Evolutionary conservation across 2,888 invertebrate genomes (phyloP), one percentile per base, ranked within the genome.

Genomic region (Epinotia brunnichana): DNA sequence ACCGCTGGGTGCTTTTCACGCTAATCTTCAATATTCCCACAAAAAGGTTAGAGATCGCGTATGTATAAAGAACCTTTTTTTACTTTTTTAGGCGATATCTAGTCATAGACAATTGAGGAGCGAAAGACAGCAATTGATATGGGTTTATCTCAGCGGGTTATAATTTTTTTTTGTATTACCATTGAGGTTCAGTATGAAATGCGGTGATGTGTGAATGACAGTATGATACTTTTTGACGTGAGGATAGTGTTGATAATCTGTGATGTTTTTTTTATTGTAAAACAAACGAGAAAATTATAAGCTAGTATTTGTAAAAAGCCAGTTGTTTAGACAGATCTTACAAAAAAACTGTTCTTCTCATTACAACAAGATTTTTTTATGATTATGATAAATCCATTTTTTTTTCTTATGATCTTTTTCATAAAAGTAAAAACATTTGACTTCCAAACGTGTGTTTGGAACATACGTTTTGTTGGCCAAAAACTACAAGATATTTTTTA

Each of bases 151-250:
- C 82, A 78, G 81, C 82, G 81, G 84, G 82, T 75, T 81, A 77
- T 79, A 79, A 77, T 60, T 73, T 78, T 77, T 78, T 81, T 82
- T 77, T 79, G 73, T 78, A 73, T 76, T 76, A 75, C 79, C 82
- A 82, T 81, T 77, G 81, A 82, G 77, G 82, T 79, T 81, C 76
- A 75, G 77, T 77, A 77, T 77, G 75, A 79, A 76, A 81, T 70
- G 79, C 83, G 83, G 81, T 80, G 85, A 85, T 82, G 87, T 87
- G 87, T 88, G 83, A 87, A 85, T 82, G 83, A 83, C 80, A 81
- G 77, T 76, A 81, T 79, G 80, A 74, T 73, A 73, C 70, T 59
- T 70, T 75, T 75, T 62, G 67, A 69, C 35, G 69, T 29, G n/a
- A 59, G 69, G 51, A 57, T 68, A 73, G 39, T 19, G 15, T 69